Base-by-base conservation (phyloP, 1,140 invertebrate genomes). In the Magallana ariakensis region DNA sequence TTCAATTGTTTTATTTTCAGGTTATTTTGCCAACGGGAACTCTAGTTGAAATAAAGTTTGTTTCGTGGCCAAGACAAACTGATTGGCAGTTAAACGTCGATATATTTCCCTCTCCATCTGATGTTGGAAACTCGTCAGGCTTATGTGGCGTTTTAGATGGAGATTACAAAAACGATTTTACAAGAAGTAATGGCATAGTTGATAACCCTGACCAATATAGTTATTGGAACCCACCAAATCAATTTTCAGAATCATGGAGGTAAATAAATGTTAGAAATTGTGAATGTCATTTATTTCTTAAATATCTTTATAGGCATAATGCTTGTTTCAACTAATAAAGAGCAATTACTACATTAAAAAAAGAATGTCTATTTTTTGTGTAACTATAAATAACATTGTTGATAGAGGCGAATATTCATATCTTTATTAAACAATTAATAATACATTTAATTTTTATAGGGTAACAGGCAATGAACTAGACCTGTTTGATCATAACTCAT, bases 61-160 rank as follows among this genome's bases (percentile, higher is more conserved):
- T 60, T 13, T 15, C 58, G 10, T 60, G 58, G 58, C 58, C 58
- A 16, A 16, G 6, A 6, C 15, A 13, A 6, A 60, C 0, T 15
- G 58, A 16, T n/a, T 60, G 15, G 15, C 58, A 60, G 6, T n/a
- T 62, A n/a, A 62, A 62, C 19, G 58, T 62, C 16, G 19, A 62
- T 0, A 62, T 62, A 19, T 62, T n/a, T 0, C 58, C 58, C 16
- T 62, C 58, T 7, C 58, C 58, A n/a, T 8, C 58, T n/a, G 58
- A 62, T 19, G 58, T 62, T n/a, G 58, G 58, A 7, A 62, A 62
- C 8, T n/a, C 58, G 15, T 16, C 5, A 9, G 58, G 58, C n/a
- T 60, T 60, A n/a, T 60, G 58, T 60, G 58, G 58, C 10, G 15
- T 60, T 60, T 60, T 60, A n/a, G 58, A 60, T 60, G 58, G 58